Percentiles rank a stretch among this genome's conserved stretches.
phyloP scores from a whole-genome alignment of 2,888 invertebrate species.

The Macrosoma leucophasiata region DNA sequence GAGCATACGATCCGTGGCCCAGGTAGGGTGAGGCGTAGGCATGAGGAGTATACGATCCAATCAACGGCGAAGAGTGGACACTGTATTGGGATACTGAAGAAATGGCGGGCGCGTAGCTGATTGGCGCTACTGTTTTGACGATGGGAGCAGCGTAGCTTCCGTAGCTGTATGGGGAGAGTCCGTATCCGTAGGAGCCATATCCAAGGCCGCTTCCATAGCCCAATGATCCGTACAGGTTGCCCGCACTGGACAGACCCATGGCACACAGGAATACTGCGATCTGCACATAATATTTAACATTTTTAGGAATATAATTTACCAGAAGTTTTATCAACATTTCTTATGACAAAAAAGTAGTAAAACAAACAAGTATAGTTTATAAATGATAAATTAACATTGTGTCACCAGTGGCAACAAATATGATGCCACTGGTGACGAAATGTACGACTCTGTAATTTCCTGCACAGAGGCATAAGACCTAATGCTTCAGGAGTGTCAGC shows the following conservation, averaged over 20 bases:
- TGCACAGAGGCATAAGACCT: no score
- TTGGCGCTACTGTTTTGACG: slow-evolving; percentile 12
- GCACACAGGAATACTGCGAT: slow-evolving; percentile 40
- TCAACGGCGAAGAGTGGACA: slow-evolving; percentile 37
- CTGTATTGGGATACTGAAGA: slow-evolving; percentile 46
- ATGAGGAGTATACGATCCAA: slow-evolving; percentile 36
- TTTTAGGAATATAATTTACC: no score
- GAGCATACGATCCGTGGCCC: slow-evolving; percentile 20
- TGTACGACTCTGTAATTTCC: no score
- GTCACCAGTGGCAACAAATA: no score
- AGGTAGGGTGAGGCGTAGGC: slow-evolving; percentile 26
- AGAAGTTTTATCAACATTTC: no score
- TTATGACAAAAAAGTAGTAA: no score
- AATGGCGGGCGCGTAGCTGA: slow-evolving; percentile 28
- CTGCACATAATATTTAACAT: no score
- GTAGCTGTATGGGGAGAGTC: slow-evolving; percentile 26
- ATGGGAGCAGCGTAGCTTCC: slow-evolving; percentile 29
- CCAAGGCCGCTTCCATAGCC: slow-evolving; percentile 30
- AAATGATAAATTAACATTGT: no score
- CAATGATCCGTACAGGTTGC: slow-evolving; percentile 35
- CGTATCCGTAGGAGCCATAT: slow-evolving; percentile 26
- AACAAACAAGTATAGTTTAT: no score
- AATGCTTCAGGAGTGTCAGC: no score
- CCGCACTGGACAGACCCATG: slow-evolving; percentile 39
- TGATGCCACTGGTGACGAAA: no score